Base-by-base conservation (phyloP, 2,113 vertebrate genomes). In the Lates calcarifer region DNA sequence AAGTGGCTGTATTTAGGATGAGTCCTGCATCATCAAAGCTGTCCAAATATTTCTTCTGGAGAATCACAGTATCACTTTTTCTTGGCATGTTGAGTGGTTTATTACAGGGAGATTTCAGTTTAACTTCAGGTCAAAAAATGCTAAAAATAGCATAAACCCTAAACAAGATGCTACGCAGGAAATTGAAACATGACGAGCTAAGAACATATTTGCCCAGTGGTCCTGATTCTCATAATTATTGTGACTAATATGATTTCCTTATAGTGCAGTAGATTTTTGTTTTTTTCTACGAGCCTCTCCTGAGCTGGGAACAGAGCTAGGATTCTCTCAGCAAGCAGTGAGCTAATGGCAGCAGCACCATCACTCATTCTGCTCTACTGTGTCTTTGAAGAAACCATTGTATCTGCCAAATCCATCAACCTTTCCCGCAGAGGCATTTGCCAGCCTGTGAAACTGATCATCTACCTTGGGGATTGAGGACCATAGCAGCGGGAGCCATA, bases 371-470 rank as follows among this genome's bases (percentile, higher is more conserved):
- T 70, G 63, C 72, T 81, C 62, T 63, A 43, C 72, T 53, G 70
- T 90, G 80, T 90, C 92, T 94, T 94, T 92, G 87, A 92, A 90
- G 87, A 89, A 91, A 81, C 83, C 86, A 78, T 90, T 87, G 83
- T 87, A 91, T 93, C 90, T 90, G 90, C 82, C 90, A 94, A 90
- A 95, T 93, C 92, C 90, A 93, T 94, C 92, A 93, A 81, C 82
- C 63, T 77, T 78, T 72, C 91, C 85, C 86, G 91, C 88, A 74
- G 69, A 88, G 90, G 82, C 89, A 87, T 92, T 91, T 81, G 83
- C 84, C 90, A 91, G 88, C 82, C 89, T 78, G 84, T 85, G 91
- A 93, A 95, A 94, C 91, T 86, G 93, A 94, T 95, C 93, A 90
- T 90, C 90, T 88, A 89, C 92, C 90, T 80, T 74, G 86, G 89